Conservation (phyloP, 2,797 vertebrate genomes). For the Anableps anableps region DNA sequence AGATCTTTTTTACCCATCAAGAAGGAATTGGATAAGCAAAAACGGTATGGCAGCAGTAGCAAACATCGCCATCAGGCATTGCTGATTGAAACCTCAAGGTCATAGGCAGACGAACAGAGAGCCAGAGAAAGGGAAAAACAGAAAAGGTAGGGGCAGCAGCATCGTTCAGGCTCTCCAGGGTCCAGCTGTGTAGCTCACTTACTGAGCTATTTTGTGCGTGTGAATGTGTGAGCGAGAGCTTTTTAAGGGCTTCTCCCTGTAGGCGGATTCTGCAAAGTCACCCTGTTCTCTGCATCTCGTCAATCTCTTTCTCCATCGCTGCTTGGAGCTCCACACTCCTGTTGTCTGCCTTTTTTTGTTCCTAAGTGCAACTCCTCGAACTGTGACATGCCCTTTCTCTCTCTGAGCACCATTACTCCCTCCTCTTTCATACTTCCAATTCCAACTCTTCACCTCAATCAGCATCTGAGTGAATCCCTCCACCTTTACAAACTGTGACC, state of each 20-base stretch:
- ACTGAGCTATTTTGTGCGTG: constrained; percentile 35
- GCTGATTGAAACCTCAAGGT: constrained; percentile 85
- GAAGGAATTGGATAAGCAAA: constrained; percentile 46
- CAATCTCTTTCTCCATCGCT: constrained; percentile 43
- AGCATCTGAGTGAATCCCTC: constrained; percentile 4
- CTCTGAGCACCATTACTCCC: constrained; percentile 24
- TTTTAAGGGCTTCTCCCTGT: constrained; percentile 72
- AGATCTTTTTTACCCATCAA: constrained; percentile 48
- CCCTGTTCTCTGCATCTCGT: constrained; percentile 55
- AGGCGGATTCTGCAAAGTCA: constrained; percentile 72
- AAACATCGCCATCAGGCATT: constrained; percentile 70
- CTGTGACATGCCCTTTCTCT: constrained; percentile 38
- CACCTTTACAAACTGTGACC: constrained; percentile 18
- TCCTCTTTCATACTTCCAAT: constrained; percentile 25
- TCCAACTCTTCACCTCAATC: constrained; percentile 26
- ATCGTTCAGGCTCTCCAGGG: constrained; percentile 62
- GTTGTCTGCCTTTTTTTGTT: constrained; percentile 31
- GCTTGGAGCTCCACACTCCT: constrained; percentile 29
- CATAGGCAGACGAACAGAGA: constrained; percentile 55
- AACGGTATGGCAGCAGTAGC: constrained; percentile 47
- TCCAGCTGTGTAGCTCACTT: constrained; percentile 62
- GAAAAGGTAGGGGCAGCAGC: constrained; percentile 41
- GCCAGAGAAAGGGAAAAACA: constrained; percentile 26
- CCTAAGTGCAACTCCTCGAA: constrained; percentile 49
- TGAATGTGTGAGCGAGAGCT: constrained; percentile 45